Conservation (phyloP, 2,113 vertebrate genomes). For the Nicator chloris region DNA sequence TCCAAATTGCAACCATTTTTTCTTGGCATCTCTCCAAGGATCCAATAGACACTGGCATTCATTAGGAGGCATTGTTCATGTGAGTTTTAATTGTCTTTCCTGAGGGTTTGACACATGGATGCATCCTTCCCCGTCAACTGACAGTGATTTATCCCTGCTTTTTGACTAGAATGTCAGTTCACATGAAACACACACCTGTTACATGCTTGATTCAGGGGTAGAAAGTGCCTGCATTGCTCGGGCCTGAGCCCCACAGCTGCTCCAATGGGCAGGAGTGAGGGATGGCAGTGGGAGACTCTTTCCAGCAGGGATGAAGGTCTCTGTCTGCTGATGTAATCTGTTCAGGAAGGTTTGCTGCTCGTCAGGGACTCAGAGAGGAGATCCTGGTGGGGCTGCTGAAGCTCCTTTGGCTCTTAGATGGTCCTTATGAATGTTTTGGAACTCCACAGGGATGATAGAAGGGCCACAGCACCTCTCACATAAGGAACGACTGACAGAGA, state of each 20-base stretch:
- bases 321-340: neutral
- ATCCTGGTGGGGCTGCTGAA: neutral
- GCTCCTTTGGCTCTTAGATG: fast-evolving
- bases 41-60: neutral
- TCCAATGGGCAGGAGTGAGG: neutral
- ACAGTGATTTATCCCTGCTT: neutral
- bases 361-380: neutral
- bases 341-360: neutral
- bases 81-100: neutral
- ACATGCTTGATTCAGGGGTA: neutral
- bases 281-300: neutral
- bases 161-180: neutral
- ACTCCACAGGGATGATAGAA: neutral
- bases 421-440: neutral
- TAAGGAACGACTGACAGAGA: neutral
- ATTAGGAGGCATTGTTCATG: neutral
- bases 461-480: neutral
- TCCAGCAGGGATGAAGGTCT: neutral
- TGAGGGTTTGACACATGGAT: neutral
- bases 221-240: neutral
- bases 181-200: neutral
- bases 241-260: neutral
- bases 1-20: neutral
- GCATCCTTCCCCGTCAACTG: neutral
- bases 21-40: neutral